These are phyloP conservation scores for Pomphorhynchus laevis DNA, from an alignment of 1,140 invertebrate genomes.

Conservation along the genomic window DNA sequence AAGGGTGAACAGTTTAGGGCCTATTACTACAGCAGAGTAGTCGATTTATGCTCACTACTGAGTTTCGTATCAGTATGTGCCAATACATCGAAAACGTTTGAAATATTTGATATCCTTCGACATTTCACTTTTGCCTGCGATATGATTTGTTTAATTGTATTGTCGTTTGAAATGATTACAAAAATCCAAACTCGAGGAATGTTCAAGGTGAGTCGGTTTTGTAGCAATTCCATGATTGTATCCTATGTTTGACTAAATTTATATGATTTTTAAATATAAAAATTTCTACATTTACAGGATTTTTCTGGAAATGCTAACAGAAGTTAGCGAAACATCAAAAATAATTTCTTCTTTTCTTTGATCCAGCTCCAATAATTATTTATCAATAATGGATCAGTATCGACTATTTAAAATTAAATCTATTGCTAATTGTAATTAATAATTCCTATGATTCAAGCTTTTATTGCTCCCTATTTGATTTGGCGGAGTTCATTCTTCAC, in stretches of 20 bases:
- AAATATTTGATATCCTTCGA: slow-evolving; percentile 37
- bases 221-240: slow-evolving; percentile 12
- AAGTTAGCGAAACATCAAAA: no score
- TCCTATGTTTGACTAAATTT: neutral
- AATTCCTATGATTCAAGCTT: neutral
- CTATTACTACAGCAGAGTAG: no score
- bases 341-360: no score
- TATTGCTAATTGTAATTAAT: neutral
- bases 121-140: slow-evolving; percentile 57
- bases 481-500: slow-evolving; percentile 1
- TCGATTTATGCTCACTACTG: no score
- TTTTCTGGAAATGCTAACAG: no score
- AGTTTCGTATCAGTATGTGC: slow-evolving; percentile 64
- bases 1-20: no score
- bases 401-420: no score
- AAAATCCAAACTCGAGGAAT: slow-evolving; percentile 84
- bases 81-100: slow-evolving; percentile 76
- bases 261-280: slow-evolving; percentile 6
- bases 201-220: slow-evolving; percentile 32
- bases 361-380: no score
- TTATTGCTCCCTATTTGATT: neutral
- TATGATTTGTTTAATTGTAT: slow-evolving; percentile 47
- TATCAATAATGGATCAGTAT: no score
- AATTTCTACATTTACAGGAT: neutral
- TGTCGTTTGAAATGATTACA: slow-evolving; percentile 80